Conservation (phyloP, 2,797 vertebrate species). For the Etheostoma perlongum region DNA sequence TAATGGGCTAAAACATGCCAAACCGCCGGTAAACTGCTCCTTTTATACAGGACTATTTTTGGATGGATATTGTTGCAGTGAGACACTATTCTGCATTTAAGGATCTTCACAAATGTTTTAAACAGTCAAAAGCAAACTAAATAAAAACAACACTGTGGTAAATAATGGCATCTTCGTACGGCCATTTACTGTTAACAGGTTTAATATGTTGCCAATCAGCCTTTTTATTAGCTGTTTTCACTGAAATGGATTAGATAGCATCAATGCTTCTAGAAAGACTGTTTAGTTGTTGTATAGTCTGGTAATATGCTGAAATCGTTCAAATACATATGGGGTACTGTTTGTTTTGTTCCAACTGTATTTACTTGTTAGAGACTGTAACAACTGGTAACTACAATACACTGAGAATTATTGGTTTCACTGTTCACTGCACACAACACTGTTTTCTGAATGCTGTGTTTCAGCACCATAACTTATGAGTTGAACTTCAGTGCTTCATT, state of each 20-base stretch:
- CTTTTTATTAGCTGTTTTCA: conserved; percentile 25
- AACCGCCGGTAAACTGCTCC: conserved; percentile 5
- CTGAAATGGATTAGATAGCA: conserved; percentile 9
- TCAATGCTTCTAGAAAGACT: conserved; percentile 13
- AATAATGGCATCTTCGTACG: background rate
- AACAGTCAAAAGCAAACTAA: conserved; percentile 6
- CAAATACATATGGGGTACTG: background rate
- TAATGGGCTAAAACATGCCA: conserved; percentile 35
- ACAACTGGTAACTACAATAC: conserved; percentile 18
- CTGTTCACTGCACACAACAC: conserved; percentile 8
- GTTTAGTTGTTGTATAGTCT: conserved; percentile 31
- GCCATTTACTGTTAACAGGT: conserved; percentile 14
- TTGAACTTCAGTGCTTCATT: conserved; percentile 44
- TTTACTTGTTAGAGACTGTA: conserved; percentile 34
- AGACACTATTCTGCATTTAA: conserved; percentile 2
- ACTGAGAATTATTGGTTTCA: conserved; percentile 36
- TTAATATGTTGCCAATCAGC: conserved; percentile 1
- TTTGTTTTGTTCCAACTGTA: conserved; percentile 40
- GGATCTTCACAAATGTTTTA: conserved; percentile 5
- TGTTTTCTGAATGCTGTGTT: conserved; percentile 34
- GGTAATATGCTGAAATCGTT: conserved; percentile 27
- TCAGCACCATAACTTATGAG: conserved; percentile 38
- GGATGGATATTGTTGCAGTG: conserved; percentile 10
- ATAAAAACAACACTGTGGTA: conserved; percentile 33
- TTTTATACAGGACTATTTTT: conserved; percentile 14